A percentile compares a stretch with the other conserved stretches of the same genome.
Conservation (phyloP, 2,113 vertebrate species). For the Pipa parva region DNA sequence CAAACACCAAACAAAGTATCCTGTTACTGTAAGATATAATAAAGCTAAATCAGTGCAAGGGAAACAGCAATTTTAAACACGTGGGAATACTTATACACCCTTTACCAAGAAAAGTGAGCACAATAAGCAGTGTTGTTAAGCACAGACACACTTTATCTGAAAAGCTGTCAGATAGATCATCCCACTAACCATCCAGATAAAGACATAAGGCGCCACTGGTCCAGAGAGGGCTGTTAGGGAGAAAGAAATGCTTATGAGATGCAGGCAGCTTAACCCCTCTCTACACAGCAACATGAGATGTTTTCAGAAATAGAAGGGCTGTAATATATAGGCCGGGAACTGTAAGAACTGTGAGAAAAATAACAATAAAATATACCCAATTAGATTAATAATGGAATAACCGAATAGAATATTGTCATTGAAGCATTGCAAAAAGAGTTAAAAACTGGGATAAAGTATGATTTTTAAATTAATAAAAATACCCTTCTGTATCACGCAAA, state of each 20-base stretch:
- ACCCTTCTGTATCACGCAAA: no score
- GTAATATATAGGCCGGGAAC: no score
- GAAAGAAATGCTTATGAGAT: neutral
- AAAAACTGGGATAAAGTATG: no score
- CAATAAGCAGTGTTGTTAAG: constrained; percentile 3
- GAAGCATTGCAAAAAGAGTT: no score
- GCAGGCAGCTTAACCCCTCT: constrained; percentile 2
- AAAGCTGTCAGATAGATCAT: constrained; percentile 33
- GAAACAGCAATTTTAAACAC: neutral
- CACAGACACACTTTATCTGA: constrained; percentile 27
- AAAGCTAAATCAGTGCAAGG: neutral
- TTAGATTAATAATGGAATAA: no score
- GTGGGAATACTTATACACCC: neutral
- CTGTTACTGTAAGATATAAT: neutral
- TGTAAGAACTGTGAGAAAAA: no score
- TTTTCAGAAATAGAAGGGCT: neutral
- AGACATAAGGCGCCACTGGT: constrained; percentile 24
- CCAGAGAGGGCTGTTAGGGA: constrained; percentile 6
- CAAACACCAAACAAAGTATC: neutral
- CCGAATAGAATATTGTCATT: no score
- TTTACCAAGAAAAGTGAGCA: constrained; percentile 29
- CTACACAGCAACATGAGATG: neutral
- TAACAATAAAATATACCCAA: no score
- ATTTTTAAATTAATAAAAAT: no score
- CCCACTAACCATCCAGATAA: constrained; percentile 24